Evolutionary conservation across 2,113 vertebrate species (phyloP), one percentile per base, ranked within the genome.

Genomic region (Pterocles gutturalis): DNA sequence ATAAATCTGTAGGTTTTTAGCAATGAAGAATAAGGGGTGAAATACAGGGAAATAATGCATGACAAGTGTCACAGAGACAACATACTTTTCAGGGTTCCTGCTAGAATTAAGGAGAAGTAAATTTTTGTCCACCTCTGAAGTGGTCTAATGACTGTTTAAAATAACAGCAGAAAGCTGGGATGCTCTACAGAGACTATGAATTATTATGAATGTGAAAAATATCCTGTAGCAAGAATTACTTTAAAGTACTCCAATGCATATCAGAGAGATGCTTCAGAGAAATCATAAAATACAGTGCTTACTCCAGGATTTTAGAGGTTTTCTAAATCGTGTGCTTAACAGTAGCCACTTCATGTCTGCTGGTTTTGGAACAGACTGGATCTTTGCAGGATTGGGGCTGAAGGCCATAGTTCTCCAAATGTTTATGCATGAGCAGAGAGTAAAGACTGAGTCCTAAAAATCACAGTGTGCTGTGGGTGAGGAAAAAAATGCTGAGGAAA

Each of bases 401-500:
- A 94, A 91, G 87, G 70, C 69, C 61, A 58, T 69, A 87, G 62
- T 87, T 87, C 89, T 91, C 33, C 65, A 83, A 83, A 92, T 87
- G 61, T 87, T 92, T 94, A 81, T 95, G 61, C 45, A 95, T 89
- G 73, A 82, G 55, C 36, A 72, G 72, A 89, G 75, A 60, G 66
- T 79, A 92, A 91, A 55, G 64, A 64, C 25, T 48, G n/a, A 75
- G 34, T 58, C 60, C 48, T 90, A 87, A 93, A 95, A 95, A 84
- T 87, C 73, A 72, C 72, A 61, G 80, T 67, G 76, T 75, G 25
- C 60, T 92, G 34, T 54, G 53, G 24, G 24, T 69, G 25, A 89
- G 65, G 83, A 53, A 93, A 95, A 80, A 93, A 75, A 86, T 60
- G 14, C 67, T 72, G n/a, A 86, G 33, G 60, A 92, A 94, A 93